Conservation (phyloP, 2,797 vertebrate species). For the Rhinatrema bivittatum region DNA sequence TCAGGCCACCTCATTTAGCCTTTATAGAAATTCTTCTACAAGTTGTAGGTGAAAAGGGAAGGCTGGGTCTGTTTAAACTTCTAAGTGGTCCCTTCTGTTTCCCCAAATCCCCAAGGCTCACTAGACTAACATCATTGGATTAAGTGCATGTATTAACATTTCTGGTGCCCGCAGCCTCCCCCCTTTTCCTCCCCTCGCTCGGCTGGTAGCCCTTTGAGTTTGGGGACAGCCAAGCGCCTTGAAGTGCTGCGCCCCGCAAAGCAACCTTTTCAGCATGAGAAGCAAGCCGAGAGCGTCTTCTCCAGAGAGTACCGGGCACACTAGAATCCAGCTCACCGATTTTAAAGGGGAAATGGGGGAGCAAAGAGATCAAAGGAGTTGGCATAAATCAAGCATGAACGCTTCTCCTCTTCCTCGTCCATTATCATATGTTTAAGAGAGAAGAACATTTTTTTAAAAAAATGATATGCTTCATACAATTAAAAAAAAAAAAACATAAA, state of each 20-base stretch:
- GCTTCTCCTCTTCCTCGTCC: too few species aligned
- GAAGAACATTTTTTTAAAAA: too few species aligned
- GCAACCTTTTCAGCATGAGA: too few species aligned
- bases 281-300: too few species aligned
- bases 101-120: constrained; percentile 5
- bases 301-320: too few species aligned
- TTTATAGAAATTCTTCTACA: constrained; percentile 29
- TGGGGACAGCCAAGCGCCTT: background rate
- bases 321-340: too few species aligned
- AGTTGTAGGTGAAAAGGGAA: constrained; percentile 28
- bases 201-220: background rate
- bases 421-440: too few species aligned
- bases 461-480: too few species aligned
- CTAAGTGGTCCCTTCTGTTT: constrained; percentile 10
- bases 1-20: constrained; percentile 28
- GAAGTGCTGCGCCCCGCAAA: background rate
- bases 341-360: too few species aligned
- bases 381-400: too few species aligned
- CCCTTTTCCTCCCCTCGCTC: background rate
- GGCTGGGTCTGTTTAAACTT: constrained; percentile 22
- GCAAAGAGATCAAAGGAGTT: too few species aligned
- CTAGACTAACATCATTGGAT: constrained; percentile 15
- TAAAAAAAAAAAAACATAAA: too few species aligned
- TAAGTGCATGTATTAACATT: background rate
- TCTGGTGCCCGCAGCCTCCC: background rate